Conservation (phyloP, 2,888 invertebrate genomes). For the Drosophila birchii region DNA sequence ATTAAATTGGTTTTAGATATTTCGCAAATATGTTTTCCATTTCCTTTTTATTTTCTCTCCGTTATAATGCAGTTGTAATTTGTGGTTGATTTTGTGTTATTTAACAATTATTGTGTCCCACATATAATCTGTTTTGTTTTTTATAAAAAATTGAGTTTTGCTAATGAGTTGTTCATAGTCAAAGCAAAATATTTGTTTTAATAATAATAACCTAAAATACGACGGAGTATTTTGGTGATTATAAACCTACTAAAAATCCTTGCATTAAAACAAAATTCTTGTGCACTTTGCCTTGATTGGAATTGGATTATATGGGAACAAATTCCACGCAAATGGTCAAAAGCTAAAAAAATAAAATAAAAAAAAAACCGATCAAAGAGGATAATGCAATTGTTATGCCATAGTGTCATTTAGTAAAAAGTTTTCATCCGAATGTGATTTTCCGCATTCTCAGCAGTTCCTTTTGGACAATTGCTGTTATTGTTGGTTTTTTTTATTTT, state of each 20-base stretch:
- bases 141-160: too few relatives aligned
- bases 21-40: accelerated
- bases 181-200: background rate
- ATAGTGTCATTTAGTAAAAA: conserved; percentile 59
- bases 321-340: conserved; percentile 3
- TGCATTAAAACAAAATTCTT: background rate
- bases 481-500: background rate
- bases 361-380: conserved; percentile 33
- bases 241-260: background rate
- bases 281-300: conserved; percentile 6
- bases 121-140: background rate
- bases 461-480: conserved; percentile 29
- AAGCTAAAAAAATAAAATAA: conserved; percentile 3
- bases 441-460: conserved; percentile 29
- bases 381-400: conserved; percentile 63
- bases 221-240: background rate
- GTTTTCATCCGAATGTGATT: conserved; percentile 51
- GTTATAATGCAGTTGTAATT: background rate
- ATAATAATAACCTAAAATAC: background rate
- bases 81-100: background rate
- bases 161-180: background rate
- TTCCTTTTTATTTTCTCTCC: background rate
- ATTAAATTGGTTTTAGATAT: background rate
- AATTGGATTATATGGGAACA: conserved; percentile 24
- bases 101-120: background rate